A percentile compares a stretch with the other conserved stretches of the same genome.
Conservation (phyloP, 2,113 vertebrate genomes). For the Ibidorhyncha struthersii region DNA sequence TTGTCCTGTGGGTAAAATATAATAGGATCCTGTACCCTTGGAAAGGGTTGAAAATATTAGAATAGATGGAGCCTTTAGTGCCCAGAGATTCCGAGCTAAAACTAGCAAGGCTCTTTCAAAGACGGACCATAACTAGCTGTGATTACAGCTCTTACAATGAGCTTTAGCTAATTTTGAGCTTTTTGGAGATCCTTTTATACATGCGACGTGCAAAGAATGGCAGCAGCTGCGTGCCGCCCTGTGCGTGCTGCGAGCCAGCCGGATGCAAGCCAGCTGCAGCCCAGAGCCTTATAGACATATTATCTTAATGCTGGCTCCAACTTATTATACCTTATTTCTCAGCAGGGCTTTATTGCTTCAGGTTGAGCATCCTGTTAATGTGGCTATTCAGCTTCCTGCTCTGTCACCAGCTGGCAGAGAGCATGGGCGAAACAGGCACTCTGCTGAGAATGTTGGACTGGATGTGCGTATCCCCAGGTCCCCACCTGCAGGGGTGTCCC, state of each 20-base stretch:
- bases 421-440: neutral
- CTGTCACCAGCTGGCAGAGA: neutral
- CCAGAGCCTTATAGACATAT: neutral
- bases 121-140: neutral
- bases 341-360: slow-evolving; percentile 8
- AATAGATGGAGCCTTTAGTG: neutral
- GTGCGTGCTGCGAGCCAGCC: fast-evolving
- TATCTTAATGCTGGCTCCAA: neutral
- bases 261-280: slow-evolving; percentile 20
- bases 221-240: neutral
- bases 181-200: neutral
- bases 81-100: neutral
- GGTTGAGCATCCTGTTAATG: neutral
- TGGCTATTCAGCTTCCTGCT: neutral
- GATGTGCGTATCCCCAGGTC: neutral
- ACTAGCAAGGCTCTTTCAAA: neutral
- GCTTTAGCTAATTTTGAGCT: slow-evolving; percentile 12
- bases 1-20: neutral
- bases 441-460: neutral
- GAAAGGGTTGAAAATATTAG: neutral
- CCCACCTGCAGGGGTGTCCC: neutral
- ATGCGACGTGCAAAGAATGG: neutral
- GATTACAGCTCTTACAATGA: slow-evolving; percentile 10
- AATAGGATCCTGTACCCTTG: neutral
- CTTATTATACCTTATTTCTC: slow-evolving; percentile 33